Evolutionary conservation across 2,113 vertebrate genomes (phyloP).

Genomic region (Nanger granti): DNA sequence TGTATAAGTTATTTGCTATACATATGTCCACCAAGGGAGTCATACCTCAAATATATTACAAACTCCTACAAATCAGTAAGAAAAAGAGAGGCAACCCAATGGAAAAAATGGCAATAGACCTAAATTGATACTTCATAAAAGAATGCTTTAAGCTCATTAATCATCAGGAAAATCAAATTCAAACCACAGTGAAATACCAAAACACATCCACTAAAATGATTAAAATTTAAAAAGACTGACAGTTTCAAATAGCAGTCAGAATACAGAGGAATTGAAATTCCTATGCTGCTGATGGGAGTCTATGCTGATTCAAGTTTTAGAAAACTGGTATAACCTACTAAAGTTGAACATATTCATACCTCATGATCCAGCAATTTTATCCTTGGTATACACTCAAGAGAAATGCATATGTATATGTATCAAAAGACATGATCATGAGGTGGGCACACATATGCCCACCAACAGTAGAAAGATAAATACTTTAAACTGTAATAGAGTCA

Average conservation of each 20-base stretch:
- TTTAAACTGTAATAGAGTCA: neutral
- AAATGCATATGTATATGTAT: neutral
- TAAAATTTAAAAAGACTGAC: neutral
- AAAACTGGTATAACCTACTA: neutral
- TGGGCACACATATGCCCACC: neutral
- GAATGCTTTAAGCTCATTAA: neutral
- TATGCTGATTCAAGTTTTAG: neutral
- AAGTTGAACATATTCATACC: neutral
- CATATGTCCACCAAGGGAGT: neutral
- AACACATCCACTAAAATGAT: neutral
- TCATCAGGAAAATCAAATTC: conserved; percentile 3
- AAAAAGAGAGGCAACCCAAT: neutral
- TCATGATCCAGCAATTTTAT: neutral
- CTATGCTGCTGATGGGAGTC: neutral
- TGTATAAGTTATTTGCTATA: neutral
- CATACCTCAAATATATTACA: neutral
- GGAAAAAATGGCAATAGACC: neutral
- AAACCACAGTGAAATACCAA: conserved; percentile 17
- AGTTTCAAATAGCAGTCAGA: neutral
- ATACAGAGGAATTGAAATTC: neutral
- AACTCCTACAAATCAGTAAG: neutral
- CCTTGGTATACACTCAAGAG: neutral
- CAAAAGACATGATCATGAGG: neutral
- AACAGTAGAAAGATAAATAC: neutral
- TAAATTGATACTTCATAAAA: neutral